Evolutionary conservation across 2,797 vertebrate species (phyloP), one percentile per base, ranked within the genome.

Genomic region (Mallotus villosus): DNA sequence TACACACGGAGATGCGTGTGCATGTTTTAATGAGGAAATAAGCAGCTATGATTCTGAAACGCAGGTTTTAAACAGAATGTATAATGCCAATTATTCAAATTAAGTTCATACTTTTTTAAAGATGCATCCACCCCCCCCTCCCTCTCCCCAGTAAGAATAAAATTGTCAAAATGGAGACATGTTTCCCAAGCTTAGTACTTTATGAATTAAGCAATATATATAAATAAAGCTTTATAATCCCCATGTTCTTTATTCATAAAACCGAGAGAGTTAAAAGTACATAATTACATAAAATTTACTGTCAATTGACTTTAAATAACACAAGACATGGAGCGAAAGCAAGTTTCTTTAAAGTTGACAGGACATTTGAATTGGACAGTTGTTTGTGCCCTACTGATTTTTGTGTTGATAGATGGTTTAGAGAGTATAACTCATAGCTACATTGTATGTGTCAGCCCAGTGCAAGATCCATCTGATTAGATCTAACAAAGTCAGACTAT

Each of bases 1-100:
- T 61, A 74, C 79, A 82, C 82, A 46, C 22, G 71, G 70, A 61
- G 78, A 82, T 81, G 78, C 70, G 81, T 86, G 82, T 27, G 65
- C 84, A 89, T 85, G 84, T 89, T 82, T 85, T 92, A 93, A 93
- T 92, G 90, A 92, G 89, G 86, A 90, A 84, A 72, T 78, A 61
- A n/a, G 51, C 21, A 82, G 81, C 84, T 81, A 78, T 87, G 84
- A 90, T 90, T 84, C 76, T 70, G 81, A 77, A 81, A 86, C 70
- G 61, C 73, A 51, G 72, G 71, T 76, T 78, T 88, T 82, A 80
- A 87, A 81, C 90, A 87, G 87, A 88, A 88, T 87, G 86, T 86
- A 85, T 86, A 86, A 90, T 90, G 88, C 84, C 86, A 92, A 87
- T 92, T 91, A 92, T 92, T 88, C 86, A 90, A 84, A 90, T 90